These are phyloP conservation scores for Platycheirus rosarum DNA, from an alignment of 2,888 invertebrate genomes.

Conservation along the genomic window DNA sequence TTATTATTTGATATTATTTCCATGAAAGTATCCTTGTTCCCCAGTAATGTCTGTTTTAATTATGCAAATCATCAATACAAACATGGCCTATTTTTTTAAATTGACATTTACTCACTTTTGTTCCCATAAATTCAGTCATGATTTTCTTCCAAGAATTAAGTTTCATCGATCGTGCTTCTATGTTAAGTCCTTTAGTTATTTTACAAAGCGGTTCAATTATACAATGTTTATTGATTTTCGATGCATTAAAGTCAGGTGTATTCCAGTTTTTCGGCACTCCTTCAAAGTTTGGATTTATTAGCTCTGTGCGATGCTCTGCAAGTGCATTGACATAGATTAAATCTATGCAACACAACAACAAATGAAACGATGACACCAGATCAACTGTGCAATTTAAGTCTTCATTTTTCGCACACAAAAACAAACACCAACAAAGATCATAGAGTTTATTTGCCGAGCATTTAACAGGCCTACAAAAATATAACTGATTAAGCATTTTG, in stretches of 20 bases:
- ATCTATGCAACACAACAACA: conserved; percentile 95
- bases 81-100: not conserved
- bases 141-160: conserved; percentile 93
- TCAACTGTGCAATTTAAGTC: conserved; percentile 94
- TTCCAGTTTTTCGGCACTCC: conserved; percentile 89
- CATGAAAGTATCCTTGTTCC: conserved; percentile 87
- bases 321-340: conserved; percentile 94
- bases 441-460: conserved; percentile 93
- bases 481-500: not conserved
- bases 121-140: conserved; percentile 84
- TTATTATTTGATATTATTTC: conserved; percentile 90
- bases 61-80: too few species aligned
- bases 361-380: conserved; percentile 96
- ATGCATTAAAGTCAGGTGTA: conserved; percentile 83
- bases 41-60: conserved; percentile 86
- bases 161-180: conserved; percentile 95
- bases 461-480: conserved; percentile 85
- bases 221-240: conserved; percentile 87
- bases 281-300: conserved; percentile 92
- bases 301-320: conserved; percentile 89
- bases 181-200: conserved; percentile 90
- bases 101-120: conserved; percentile 76
- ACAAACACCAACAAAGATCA: conserved; percentile 97
- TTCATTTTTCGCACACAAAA: conserved; percentile 93
- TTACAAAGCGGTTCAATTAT: conserved; percentile 92